Base-by-base conservation (phyloP, 1,140 invertebrate species). In the Phenacoccus solenopsis region DNA sequence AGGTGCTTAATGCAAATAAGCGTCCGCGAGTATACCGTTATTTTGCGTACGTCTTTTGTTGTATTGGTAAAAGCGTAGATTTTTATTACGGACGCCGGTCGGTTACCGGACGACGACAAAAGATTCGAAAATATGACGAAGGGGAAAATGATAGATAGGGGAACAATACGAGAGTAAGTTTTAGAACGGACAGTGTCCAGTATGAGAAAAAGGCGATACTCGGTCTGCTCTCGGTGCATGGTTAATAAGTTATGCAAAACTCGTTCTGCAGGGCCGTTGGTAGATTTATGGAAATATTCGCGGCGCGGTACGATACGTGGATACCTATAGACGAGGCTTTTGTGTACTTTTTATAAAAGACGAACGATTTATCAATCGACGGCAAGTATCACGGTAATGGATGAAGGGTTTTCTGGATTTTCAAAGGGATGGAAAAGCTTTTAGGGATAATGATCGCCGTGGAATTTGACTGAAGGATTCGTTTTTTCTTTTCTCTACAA, bases 201-300 rank as follows among this genome's bases (percentile, higher is more conserved):
- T 49, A 49, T 49, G 38, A 49, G 38, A 49, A 49, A 49, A 49
- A 49, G 38, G 38, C 13, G 38, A n/a, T 49, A 49, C 3, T n/a
- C n/a, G n/a, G n/a, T n/a, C n/a, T n/a, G 16, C 13, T 16, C 38
- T 49, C 20, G 38, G 38, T 49, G 38, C 38, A 49, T n/a, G 38
- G 5, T n/a, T 49, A 49, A 49, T 49, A 49, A 49, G 12, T 49
- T 49, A 49, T 49, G 38, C 38, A 49, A 49, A 49, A 49, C 38
- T 49, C 38, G 38, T 49, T 49, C 20, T 16, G 38, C 38, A n/a
- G 38, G 38, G 38, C 38, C 38, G 13, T 10, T 49, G 13, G 38
- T 49, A 49, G 38, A 49, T 49, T 49, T 49, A 49, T 49, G 38
- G 38, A 49, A 49, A 49, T 49, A 49, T 49, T 49, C 38, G 38